A percentile compares a stretch with the other conserved stretches of the same genome.
phyloP scores from a whole-genome alignment of 2,113 vertebrate genomes.

The Merops nubicus region DNA sequence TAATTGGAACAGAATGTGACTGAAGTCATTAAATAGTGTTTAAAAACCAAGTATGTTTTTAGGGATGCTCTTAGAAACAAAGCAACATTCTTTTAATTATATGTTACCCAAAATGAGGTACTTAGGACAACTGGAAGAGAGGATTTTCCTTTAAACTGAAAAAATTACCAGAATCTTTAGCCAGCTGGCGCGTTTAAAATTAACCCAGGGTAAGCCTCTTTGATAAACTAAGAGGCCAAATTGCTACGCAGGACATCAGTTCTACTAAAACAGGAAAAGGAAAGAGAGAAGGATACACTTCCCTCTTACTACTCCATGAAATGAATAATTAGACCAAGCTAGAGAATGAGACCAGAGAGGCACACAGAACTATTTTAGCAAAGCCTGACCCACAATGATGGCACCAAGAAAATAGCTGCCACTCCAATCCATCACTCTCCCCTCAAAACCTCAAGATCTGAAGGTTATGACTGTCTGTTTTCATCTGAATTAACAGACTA shows the following conservation, averaged over 20 bases:
- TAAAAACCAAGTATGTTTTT: neutral
- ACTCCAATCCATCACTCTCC: neutral
- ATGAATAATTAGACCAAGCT: neutral
- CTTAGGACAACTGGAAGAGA: neutral
- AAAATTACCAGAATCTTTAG: neutral
- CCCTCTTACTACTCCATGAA: neutral
- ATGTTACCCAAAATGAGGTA: neutral
- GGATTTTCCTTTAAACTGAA: neutral
- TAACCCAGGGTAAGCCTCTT: neutral
- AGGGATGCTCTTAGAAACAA: neutral
- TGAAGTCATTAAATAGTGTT: neutral
- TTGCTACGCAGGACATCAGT: neutral
- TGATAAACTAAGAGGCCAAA: neutral
- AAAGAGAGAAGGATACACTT: neutral
- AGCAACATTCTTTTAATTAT: neutral
- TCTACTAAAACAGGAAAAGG: neutral
- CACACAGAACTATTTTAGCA: neutral
- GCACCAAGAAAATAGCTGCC: neutral
- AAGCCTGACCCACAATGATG: neutral
- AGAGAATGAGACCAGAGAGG: neutral
- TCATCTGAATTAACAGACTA: neutral
- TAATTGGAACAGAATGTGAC: conserved; percentile 17
- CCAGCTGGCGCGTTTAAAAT: neutral
- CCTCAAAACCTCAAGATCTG: neutral
- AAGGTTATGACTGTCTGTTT: neutral